Evolutionary conservation across 1,140 invertebrate genomes (phyloP), one percentile per base, ranked within the genome.

Genomic region (Magallana angulata): DNA sequence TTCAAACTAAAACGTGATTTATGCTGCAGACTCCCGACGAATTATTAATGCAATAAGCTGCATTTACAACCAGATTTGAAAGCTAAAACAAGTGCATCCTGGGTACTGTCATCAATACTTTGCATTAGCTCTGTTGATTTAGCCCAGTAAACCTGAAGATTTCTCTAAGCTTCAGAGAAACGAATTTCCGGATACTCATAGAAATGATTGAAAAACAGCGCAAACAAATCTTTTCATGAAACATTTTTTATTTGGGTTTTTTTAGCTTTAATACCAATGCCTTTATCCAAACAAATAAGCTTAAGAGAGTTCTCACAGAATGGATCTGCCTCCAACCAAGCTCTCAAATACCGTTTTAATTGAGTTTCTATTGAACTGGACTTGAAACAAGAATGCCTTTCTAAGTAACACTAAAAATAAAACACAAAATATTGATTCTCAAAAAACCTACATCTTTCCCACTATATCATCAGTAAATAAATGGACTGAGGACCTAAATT

Each of bases 1-100:
- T 76, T 48, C 24, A 7, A 76, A 30, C 68, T 76, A 30, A 48
- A 76, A 76, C 30, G 30, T 76, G 68, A 76, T 76, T 76, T 36
- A 24, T 11, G 24, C 36, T 76, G 68, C 18, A 76, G 11, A 18
- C 24, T 76, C 68, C 30, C 36, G 68, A 36, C 24, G 24, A 30
- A 30, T 76, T 76, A 76, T 76, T 76, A 76, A 76, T 76, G 68
- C 68, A 76, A 76, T 76, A 76, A 76, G 24, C 36, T 76, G 68
- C 68, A 76, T 76, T 76, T 76, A 76, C 24, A 24, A 30, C 68
- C 68, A 30, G 68, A 76, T 36, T 76, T 76, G 18, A 30, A 24
- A 76, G 12, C 68, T 76, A 12, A 11, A 12, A 76, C 68, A 76
- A 76, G 68, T 76, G 68, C 68, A 76, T 30, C 68, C 68, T 76